Evolutionary conservation across 2,888 invertebrate species (phyloP).

Genomic region (Erynnis tages): DNA sequence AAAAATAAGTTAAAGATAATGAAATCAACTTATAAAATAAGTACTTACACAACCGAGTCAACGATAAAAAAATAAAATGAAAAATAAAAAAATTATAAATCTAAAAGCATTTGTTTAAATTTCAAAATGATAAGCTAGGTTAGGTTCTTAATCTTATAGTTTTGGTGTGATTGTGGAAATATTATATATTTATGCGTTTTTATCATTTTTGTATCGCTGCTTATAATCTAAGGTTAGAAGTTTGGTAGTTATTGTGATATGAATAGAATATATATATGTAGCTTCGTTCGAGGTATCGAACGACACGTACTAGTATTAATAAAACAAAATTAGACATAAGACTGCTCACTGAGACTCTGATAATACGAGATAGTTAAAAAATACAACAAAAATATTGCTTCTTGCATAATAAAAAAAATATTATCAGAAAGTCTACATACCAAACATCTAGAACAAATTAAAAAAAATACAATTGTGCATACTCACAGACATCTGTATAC

Average conservation of each 20-base stretch:
- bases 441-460: slow-evolving; percentile 52
- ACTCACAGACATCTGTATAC: slow-evolving; percentile 76
- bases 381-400: slow-evolving; percentile 35
- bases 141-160: slow-evolving; percentile 53
- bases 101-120: slow-evolving; percentile 49
- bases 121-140: slow-evolving; percentile 40
- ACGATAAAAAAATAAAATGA: slow-evolving; percentile 59
- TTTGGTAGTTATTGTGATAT: slow-evolving; percentile 49
- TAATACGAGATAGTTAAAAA: slow-evolving; percentile 40
- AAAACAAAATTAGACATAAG: slow-evolving; percentile 41
- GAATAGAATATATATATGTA: slow-evolving; percentile 29
- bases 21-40: slow-evolving; percentile 77
- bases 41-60: slow-evolving; percentile 82
- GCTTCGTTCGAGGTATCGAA: slow-evolving; percentile 36
- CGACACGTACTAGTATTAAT: slow-evolving; percentile 34
- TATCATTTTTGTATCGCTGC: slow-evolving; percentile 49
- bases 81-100: slow-evolving; percentile 38
- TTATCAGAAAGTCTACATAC: slow-evolving; percentile 57
- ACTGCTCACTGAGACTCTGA: slow-evolving; percentile 46
- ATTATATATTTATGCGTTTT: slow-evolving; percentile 53
- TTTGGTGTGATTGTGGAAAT: slow-evolving; percentile 73
- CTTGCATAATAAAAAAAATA: slow-evolving; percentile 38
- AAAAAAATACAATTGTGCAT: slow-evolving; percentile 74
- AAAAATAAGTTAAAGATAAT: slow-evolving; percentile 49
- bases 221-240: slow-evolving; percentile 64